phyloP scores from a whole-genome alignment of 2,113 vertebrate species.

The Bufo bufo region DNA sequence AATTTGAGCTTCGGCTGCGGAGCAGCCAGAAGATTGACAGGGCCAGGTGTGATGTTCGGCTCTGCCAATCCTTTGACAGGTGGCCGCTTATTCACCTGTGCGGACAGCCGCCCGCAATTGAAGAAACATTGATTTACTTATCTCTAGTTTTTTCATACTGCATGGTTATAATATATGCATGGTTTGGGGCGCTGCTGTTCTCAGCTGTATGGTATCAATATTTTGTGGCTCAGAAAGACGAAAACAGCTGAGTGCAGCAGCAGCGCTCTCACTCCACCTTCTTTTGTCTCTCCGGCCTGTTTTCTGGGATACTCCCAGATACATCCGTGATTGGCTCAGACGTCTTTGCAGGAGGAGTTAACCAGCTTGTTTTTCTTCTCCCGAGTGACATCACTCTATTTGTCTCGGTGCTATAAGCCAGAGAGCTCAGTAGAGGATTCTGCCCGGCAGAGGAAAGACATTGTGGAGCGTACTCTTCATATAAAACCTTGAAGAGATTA shows the following conservation, averaged over 20 bases:
- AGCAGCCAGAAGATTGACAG: too few species aligned
- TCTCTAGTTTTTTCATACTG: too few species aligned
- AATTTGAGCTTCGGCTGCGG: too few species aligned
- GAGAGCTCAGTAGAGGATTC: not conserved
- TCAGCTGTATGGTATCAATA: not conserved
- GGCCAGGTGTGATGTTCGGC: too few species aligned
- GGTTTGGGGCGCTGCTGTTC: not conserved
- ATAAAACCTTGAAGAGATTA: not conserved
- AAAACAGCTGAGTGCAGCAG: conserved; percentile 40
- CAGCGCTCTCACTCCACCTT: conserved; percentile 8
- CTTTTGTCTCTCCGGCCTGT: conserved; percentile 44
- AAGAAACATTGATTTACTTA: too few species aligned
- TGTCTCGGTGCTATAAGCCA: conserved; percentile 58
- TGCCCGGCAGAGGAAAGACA: conserved; percentile 5
- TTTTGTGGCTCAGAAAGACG: not conserved
- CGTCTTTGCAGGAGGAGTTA: conserved; percentile 28
- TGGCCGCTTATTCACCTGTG: too few species aligned
- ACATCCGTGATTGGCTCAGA: conserved; percentile 59
- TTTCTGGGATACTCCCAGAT: conserved; percentile 32
- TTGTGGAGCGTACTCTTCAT: conserved; percentile 7
- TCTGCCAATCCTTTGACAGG: too few species aligned
- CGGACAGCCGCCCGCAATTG: too few species aligned
- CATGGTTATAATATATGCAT: too few species aligned
- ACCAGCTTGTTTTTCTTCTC: conserved; percentile 22
- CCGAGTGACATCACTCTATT: conserved; percentile 61